These are phyloP conservation scores for Tamandua tetradactyla DNA, from an alignment of 2,797 vertebrate genomes.

Conservation along the genomic window DNA sequence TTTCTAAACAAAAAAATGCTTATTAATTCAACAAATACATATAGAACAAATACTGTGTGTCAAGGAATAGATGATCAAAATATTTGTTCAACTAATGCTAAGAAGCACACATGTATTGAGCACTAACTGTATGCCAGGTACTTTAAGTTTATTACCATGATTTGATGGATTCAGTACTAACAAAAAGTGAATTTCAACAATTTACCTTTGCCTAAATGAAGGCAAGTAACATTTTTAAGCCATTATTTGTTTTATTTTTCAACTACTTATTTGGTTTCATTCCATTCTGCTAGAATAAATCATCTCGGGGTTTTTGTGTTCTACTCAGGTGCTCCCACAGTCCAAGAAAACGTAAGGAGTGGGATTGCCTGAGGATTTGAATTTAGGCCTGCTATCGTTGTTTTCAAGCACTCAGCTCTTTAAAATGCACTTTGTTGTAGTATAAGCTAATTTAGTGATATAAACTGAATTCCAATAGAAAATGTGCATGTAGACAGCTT, in stretches of 20 bases:
- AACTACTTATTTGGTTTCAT: background rate
- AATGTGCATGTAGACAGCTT: background rate
- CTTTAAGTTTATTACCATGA: background rate
- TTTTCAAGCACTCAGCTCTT: background rate
- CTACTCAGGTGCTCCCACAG: fast-evolving
- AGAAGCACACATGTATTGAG: background rate
- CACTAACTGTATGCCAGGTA: background rate
- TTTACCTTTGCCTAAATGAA: background rate
- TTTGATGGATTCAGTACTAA: background rate
- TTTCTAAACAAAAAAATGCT: background rate
- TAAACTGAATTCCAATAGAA: background rate
- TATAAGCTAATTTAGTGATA: background rate
- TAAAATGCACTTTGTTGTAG: background rate
- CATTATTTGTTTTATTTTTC: background rate
- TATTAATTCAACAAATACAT: background rate
- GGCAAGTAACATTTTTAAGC: background rate
- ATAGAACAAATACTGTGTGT: background rate
- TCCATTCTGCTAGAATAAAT: background rate
- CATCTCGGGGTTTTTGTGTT: background rate
- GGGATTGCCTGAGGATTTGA: background rate
- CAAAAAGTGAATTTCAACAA: background rate
- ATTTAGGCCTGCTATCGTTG: background rate
- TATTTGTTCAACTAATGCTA: background rate
- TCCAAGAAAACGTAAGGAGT: background rate
- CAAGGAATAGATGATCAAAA: background rate